Evolutionary conservation across 2,888 invertebrate species (phyloP).

Genomic region (Drosophila melanosoma): DNA sequence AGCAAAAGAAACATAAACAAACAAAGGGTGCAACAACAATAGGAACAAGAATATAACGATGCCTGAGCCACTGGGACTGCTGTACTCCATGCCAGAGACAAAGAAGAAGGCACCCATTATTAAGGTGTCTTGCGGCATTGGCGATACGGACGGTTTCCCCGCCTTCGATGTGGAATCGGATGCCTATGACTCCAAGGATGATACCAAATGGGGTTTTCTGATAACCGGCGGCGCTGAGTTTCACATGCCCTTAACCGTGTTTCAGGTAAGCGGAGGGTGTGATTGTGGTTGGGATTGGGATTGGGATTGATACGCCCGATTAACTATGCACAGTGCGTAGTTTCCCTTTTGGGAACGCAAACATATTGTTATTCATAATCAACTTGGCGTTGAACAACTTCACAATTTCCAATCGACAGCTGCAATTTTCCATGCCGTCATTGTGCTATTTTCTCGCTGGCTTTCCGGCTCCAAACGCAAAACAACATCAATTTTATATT

Average conservation of each 20-base stretch:
- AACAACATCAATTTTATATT: conserved; percentile 28
- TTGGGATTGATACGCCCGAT: conserved; percentile 35
- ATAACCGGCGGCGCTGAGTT: conserved; percentile 85
- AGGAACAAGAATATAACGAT: conserved; percentile 54
- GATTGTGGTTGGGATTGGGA: no score
- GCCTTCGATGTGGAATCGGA: conserved; percentile 84
- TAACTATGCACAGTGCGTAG: conserved; percentile 31
- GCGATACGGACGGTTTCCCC: conserved; percentile 84
- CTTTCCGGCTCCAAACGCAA: conserved; percentile 28
- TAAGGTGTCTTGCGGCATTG: conserved; percentile 84
- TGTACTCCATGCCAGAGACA: conserved; percentile 78
- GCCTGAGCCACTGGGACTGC: conserved; percentile 78
- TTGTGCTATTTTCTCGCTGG: conserved; percentile 12
- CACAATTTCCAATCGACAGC: conserved; percentile 39
- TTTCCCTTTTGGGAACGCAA: conserved; percentile 16
- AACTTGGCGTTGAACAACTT: conserved; percentile 19
- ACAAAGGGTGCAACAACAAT: conserved; percentile 14
- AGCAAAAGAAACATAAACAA: conserved; percentile 42
- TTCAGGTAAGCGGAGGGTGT: conserved; percentile 80
- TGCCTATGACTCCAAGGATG: conserved; percentile 82
- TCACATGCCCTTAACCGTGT: conserved; percentile 85
- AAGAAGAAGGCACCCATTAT: conserved; percentile 81
- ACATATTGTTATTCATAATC: conserved; percentile 19
- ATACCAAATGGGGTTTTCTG: conserved; percentile 85
- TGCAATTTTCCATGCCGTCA: conserved; percentile 46